Base-by-base conservation (phyloP, 2,797 vertebrate genomes). In the Propithecus perrieri region DNA sequence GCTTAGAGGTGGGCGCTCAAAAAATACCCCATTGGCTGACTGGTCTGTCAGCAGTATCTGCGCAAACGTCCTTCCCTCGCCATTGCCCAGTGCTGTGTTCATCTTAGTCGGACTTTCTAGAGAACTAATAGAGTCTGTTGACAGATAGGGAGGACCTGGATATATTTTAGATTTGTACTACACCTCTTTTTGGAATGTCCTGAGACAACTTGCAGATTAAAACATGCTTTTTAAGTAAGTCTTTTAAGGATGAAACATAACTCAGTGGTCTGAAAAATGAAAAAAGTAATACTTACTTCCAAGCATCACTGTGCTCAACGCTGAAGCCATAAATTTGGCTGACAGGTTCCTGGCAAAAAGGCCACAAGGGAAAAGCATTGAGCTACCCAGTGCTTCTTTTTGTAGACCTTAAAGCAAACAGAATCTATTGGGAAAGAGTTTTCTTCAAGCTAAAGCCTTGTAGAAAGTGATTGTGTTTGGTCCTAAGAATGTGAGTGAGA, bases 241-340 rank as follows among this genome's bases (percentile, higher is more conserved):
- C 15, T 85, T 94, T 85, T 57, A 93, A 93, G 65, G 57, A 86
- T 41, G 41, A 96, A 81, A 93, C 83, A 89, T 46, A 94, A 76
- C 1, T 79, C 57, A 24, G 67, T 43, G n/a, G 69, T 89, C 4
- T 15, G 48, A 86, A 88, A 50, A 50, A 87, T 89, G 67, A 80
- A 89, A 86, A 93, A 76, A 85, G 22, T 84, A 80, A 95, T 67
- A 53, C 67, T 30, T 78, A 83, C 55, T 94, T 93, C 53, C 61
- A 85, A 26, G 87, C 30, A 85, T 41, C 28, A 59, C 78, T 1
- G 0, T 46, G 71, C 43, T 94, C 89, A 93, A 91, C n/a, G 55
- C 33, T 38, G 48, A 89, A 8, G 41, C 26, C 67, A n/a, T 75
- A 74, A 35, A 78, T 85, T 61, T 85, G 78, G 35, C 74, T 92